phyloP scores from a whole-genome alignment of 2,113 vertebrate genomes.

The Bubo bubo region DNA sequence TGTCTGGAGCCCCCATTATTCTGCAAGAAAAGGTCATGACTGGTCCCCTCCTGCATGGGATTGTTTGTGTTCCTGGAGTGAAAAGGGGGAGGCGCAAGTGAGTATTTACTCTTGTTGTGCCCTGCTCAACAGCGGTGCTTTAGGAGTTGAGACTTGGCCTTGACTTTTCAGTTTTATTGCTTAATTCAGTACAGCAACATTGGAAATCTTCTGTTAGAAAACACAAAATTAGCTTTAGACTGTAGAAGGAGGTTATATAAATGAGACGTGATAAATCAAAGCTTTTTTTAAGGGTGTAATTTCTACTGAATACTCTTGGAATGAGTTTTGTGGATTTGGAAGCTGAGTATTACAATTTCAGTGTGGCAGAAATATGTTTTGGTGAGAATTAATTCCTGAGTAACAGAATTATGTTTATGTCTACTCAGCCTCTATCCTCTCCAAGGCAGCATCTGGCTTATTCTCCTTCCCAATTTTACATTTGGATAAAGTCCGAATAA shows the following conservation, averaged over 20 bases:
- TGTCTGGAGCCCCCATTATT: neutral
- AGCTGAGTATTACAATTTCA: slow-evolving; percentile 43
- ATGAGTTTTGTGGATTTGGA: slow-evolving; percentile 44
- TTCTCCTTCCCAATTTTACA: neutral
- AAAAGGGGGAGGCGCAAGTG: neutral
- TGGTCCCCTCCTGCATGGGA: neutral
- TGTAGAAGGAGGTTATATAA: slow-evolving; percentile 10
- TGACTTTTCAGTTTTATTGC: neutral
- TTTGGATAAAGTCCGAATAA: neutral
- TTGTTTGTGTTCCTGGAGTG: neutral
- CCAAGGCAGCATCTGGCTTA: slow-evolving; percentile 22
- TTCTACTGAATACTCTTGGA: slow-evolving; percentile 48
- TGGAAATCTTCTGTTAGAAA: slow-evolving; percentile 35
- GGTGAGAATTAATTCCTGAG: slow-evolving; percentile 60
- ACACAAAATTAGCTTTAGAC: slow-evolving; percentile 26
- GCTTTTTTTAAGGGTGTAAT: slow-evolving; percentile 12
- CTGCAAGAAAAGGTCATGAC: neutral
- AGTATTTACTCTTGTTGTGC: neutral
- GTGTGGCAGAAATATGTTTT: slow-evolving; percentile 63
- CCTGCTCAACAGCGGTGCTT: neutral
- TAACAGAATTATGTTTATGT: slow-evolving; percentile 43
- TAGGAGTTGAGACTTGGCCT: neutral
- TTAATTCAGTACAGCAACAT: slow-evolving; percentile 16
- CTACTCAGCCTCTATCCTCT: neutral
- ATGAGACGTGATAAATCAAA: slow-evolving; percentile 55